Evolutionary conservation across 2,888 invertebrate species (phyloP).

Genomic region (Xanthostigma xanthostigma): DNA sequence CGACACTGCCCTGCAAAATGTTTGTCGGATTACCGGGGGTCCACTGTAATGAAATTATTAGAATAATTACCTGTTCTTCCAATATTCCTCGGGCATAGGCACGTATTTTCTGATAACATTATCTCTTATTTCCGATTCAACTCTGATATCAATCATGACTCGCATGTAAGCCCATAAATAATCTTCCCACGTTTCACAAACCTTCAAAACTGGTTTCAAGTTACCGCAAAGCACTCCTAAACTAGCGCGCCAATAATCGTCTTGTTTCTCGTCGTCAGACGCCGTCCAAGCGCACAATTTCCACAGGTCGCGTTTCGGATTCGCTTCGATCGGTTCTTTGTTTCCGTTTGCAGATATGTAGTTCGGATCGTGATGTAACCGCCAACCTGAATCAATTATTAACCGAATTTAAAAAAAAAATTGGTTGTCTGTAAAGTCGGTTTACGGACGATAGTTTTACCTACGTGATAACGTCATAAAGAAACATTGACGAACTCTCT

Average conservation of each 20-base stretch:
- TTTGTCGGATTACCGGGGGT: no score
- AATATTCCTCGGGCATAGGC: conserved; percentile 48
- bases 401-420: no score
- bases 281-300: conserved; percentile 57
- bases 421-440: no score
- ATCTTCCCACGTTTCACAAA: conserved; percentile 79
- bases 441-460: no score
- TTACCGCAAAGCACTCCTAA: conserved; percentile 74
- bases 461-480: no score
- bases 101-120: conserved; percentile 37
- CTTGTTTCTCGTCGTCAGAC: conserved; percentile 32
- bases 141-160: conserved; percentile 67
- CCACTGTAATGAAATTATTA: not conserved
- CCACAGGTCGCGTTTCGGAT: conserved; percentile 67
- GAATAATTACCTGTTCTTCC: conserved; percentile 36
- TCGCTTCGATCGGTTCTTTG: conserved; percentile 55
- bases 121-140: conserved; percentile 62
- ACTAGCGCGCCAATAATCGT: conserved; percentile 48
- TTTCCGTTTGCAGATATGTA: conserved; percentile 27
- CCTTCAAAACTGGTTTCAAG: conserved; percentile 55
- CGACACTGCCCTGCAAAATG: no score
- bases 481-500: no score
- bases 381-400: conserved; percentile 45
- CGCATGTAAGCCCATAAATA: conserved; percentile 77
- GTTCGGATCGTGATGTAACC: conserved; percentile 74